A percentile compares a stretch with the other conserved stretches of the same genome.
Evolutionary conservation across 1,140 invertebrate species (phyloP).

Genomic region (Adoxophyes honmai): DNA sequence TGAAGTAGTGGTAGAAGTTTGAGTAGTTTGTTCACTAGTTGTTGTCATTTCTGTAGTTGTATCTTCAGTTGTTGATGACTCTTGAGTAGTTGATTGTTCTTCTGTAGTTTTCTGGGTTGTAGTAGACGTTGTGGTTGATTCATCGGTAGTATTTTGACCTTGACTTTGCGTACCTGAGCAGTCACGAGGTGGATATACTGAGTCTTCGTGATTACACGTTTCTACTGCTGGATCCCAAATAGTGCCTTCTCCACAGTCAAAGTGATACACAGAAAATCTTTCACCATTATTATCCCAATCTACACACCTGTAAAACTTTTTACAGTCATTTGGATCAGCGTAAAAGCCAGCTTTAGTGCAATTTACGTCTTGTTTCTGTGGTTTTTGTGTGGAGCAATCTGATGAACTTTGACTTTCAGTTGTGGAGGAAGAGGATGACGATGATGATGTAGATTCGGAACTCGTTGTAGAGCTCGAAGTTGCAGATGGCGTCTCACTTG

Average conservation of each 20-base stretch:
- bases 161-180: slow-evolving; percentile 50
- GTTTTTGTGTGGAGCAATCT: slow-evolving; percentile 36
- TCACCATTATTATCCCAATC: slow-evolving; percentile 79
- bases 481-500: neutral
- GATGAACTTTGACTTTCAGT: slow-evolving; percentile 31
- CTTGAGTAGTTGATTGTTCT: slow-evolving; percentile 14
- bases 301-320: slow-evolving; percentile 86
- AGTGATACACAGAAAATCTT: slow-evolving; percentile 81
- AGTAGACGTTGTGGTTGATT: slow-evolving; percentile 24
- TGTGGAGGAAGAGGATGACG: slow-evolving; percentile 23
- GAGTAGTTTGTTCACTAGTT: slow-evolving; percentile 28
- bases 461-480: slow-evolving; percentile 11
- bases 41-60: slow-evolving; percentile 29
- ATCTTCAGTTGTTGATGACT: slow-evolving; percentile 28
- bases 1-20: slow-evolving; percentile 27
- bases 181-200: slow-evolving; percentile 66
- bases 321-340: slow-evolving; percentile 81
- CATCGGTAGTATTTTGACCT: slow-evolving; percentile 36
- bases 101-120: slow-evolving; percentile 30
- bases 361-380: slow-evolving; percentile 44
- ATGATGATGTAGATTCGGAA: slow-evolving; percentile 20
- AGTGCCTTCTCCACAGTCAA: slow-evolving; percentile 80
- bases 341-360: slow-evolving; percentile 81
- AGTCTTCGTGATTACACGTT: slow-evolving; percentile 76
- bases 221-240: slow-evolving; percentile 78